Evolutionary conservation across 2,113 vertebrate species (phyloP).

Genomic region (Mesitornis unicolor): DNA sequence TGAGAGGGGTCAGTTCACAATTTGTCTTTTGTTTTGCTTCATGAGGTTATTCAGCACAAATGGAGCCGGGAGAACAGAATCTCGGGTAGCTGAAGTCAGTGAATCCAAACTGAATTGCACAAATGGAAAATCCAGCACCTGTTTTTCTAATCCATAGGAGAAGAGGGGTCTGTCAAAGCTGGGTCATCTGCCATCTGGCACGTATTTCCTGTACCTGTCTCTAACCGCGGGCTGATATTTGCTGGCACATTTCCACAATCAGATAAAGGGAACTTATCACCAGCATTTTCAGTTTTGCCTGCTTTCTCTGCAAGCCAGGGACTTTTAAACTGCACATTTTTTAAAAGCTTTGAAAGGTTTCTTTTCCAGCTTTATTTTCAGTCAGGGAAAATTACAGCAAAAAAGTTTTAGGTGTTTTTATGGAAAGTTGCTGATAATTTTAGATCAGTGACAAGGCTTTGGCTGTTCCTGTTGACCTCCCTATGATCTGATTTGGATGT

Average conservation of each 20-base stretch:
- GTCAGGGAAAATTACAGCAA: background rate
- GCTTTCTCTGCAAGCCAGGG: background rate
- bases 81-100: background rate
- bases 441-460: background rate
- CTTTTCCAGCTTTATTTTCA: background rate
- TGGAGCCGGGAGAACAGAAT: background rate
- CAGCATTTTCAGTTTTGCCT: background rate
- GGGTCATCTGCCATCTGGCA: slow-evolving; percentile 30
- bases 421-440: background rate
- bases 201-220: background rate
- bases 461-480: background rate
- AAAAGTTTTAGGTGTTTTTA: background rate
- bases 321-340: background rate
- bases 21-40: background rate
- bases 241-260: background rate
- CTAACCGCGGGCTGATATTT: background rate
- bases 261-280: background rate
- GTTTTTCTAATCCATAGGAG: slow-evolving; percentile 21
- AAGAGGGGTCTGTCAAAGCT: background rate
- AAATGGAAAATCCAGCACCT: slow-evolving; percentile 1
- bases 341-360: background rate
- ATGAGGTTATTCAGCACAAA: background rate
- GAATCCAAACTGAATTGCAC: background rate
- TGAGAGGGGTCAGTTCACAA: background rate
- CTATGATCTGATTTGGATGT: background rate